Conservation (phyloP, 2,888 invertebrate genomes). For the Epinotia ramella region DNA sequence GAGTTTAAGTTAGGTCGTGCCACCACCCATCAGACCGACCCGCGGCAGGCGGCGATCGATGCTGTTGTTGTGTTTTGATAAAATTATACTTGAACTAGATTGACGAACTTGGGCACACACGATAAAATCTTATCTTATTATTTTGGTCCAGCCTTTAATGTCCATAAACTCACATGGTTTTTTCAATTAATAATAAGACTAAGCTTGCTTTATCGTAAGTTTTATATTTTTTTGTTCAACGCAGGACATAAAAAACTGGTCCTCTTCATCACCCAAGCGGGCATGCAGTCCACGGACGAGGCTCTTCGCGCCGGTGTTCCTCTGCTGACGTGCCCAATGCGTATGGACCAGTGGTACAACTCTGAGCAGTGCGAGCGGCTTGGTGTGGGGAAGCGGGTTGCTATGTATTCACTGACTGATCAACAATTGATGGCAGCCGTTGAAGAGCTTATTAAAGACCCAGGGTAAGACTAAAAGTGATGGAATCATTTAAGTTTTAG, state of each 20-base stretch:
- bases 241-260: conserved; percentile 72
- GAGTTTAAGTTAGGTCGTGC: too few species aligned
- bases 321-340: conserved; percentile 67
- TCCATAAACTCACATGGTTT: too few species aligned
- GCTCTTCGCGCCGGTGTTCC: conserved; percentile 69
- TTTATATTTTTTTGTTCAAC: conserved; percentile 4
- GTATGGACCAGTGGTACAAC: conserved; percentile 71
- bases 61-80: too few species aligned
- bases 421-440: conserved; percentile 52
- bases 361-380: conserved; percentile 55
- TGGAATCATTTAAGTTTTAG: too few species aligned
- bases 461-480: conserved; percentile 46
- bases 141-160: too few species aligned
- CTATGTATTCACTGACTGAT: conserved; percentile 53
- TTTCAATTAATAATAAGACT: background rate
- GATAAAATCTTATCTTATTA: too few species aligned
- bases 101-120: too few species aligned
- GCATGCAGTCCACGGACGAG: conserved; percentile 74
- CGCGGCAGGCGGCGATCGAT: too few species aligned
- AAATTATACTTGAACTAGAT: too few species aligned
- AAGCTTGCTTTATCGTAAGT: too few species aligned
- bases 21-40: too few species aligned
- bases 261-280: conserved; percentile 75
- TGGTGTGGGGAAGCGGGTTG: conserved; percentile 59
- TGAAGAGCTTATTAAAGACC: conserved; percentile 49